A percentile compares a stretch with the other conserved stretches of the same genome.
Conservation (phyloP, 2,113 vertebrate species). For the Equus przewalskii region DNA sequence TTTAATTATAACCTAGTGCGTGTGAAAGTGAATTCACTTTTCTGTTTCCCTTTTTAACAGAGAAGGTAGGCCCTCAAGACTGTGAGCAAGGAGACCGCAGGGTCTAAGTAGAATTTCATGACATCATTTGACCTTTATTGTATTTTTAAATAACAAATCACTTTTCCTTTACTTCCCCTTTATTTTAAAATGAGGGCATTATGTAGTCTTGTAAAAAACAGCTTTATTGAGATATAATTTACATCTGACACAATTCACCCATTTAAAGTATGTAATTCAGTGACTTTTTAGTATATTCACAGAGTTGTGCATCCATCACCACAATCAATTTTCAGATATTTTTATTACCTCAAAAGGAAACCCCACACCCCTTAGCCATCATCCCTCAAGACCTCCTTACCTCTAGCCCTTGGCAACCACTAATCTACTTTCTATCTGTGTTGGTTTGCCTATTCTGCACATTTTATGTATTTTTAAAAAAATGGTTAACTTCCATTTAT, state of each 20-base stretch:
- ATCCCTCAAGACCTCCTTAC: neutral
- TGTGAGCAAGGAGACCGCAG: neutral
- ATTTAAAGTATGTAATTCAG: neutral
- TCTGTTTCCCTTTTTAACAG: neutral
- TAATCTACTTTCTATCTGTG: neutral
- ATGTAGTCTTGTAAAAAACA: neutral
- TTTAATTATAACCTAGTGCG: neutral
- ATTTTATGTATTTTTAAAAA: neutral
- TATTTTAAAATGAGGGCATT: constrained; percentile 2
- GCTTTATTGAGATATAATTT: constrained; percentile 37
- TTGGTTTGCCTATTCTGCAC: neutral
- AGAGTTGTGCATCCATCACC: neutral
- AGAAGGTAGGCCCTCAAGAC: neutral
- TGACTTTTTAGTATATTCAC: constrained; percentile 5
- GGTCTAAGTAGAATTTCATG: neutral
- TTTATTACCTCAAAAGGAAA: neutral
- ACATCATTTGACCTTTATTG: neutral
- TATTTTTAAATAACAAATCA: neutral
- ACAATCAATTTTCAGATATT: constrained; percentile 35
- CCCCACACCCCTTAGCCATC: neutral
- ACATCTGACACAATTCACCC: neutral
- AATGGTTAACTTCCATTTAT: neutral
- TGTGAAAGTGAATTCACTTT: neutral
- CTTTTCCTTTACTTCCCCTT: constrained; percentile 5
- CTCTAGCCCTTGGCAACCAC: neutral